A percentile compares a stretch with the other conserved stretches of the same genome.
Evolutionary conservation across 2,113 vertebrate genomes (phyloP).

Genomic region (Megaceryle maxima): DNA sequence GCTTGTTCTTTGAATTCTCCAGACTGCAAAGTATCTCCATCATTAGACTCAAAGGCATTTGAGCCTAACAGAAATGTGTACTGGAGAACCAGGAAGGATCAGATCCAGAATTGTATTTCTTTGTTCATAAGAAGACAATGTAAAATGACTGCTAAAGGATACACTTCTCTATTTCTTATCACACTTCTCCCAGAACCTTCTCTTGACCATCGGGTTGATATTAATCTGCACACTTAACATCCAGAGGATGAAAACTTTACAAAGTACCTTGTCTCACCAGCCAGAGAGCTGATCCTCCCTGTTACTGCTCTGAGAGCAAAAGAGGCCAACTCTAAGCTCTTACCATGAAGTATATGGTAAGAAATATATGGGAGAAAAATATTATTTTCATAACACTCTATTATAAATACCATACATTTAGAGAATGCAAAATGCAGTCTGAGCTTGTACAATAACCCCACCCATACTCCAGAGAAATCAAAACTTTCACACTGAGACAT

Average conservation of each 20-base stretch:
- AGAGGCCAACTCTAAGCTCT: background rate
- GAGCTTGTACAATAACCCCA: background rate
- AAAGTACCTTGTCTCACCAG: background rate
- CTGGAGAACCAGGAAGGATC: background rate
- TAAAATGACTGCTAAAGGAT: background rate
- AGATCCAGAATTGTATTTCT: background rate
- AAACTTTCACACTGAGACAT: background rate
- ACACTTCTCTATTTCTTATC: background rate
- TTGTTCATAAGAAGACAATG: background rate
- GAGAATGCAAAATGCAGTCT: background rate
- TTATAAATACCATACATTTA: background rate
- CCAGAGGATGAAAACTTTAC: background rate
- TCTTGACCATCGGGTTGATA: background rate
- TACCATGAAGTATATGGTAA: background rate
- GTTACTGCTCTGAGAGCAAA: background rate
- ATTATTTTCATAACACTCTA: background rate
- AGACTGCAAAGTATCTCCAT: background rate
- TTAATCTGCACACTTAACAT: background rate
- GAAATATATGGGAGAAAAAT: background rate
- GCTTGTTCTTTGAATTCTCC: background rate
- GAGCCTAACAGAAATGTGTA: background rate
- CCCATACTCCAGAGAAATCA: background rate
- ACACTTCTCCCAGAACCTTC: background rate
- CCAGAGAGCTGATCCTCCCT: background rate
- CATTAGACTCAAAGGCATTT: background rate